phyloP scores from a whole-genome alignment of 2,888 invertebrate genomes.

The Tiphia femorata region DNA sequence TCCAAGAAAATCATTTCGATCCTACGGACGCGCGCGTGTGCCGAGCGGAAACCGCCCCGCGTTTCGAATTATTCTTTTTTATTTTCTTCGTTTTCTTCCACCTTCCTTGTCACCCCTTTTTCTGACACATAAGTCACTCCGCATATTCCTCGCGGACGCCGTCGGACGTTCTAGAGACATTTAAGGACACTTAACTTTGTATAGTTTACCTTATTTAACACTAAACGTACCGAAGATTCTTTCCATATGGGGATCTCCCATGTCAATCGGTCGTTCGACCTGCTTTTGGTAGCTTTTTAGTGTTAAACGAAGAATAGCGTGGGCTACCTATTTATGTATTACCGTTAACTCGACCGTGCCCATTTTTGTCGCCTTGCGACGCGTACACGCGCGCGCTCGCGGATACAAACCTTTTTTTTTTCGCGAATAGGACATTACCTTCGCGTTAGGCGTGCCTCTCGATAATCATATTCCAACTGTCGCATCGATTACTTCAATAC shows the following conservation, averaged over 20 bases:
- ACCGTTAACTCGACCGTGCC: neutral
- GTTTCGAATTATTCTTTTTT: neutral
- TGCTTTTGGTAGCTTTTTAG: too few species aligned
- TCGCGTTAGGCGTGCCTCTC: too few species aligned
- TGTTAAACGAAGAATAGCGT: too few species aligned
- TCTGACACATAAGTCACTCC: neutral
- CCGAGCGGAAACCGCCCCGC: neutral
- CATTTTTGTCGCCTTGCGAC: neutral
- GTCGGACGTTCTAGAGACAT: slow-evolving; percentile 44
- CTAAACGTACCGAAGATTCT: too few species aligned
- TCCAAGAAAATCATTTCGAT: slow-evolving; percentile 3
- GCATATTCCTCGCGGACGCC: slow-evolving; percentile 7
- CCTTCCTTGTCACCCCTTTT: neutral
- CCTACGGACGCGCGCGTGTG: neutral
- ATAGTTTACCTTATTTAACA: slow-evolving; percentile 50
- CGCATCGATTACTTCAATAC: too few species aligned
- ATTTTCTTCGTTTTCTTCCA: neutral
- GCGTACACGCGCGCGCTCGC: slow-evolving; percentile 10
- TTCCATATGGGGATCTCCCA: too few species aligned
- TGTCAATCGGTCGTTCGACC: too few species aligned
- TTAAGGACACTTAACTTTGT: slow-evolving; percentile 69
- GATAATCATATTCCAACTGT: too few species aligned
- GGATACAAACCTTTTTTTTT: too few species aligned
- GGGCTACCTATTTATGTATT: slow-evolving; percentile 14
- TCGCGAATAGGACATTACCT: too few species aligned